A percentile compares a stretch with the other conserved stretches of the same genome.
Evolutionary conservation across 2,113 vertebrate species (phyloP).

Genomic region (Casuarius casuarius): DNA sequence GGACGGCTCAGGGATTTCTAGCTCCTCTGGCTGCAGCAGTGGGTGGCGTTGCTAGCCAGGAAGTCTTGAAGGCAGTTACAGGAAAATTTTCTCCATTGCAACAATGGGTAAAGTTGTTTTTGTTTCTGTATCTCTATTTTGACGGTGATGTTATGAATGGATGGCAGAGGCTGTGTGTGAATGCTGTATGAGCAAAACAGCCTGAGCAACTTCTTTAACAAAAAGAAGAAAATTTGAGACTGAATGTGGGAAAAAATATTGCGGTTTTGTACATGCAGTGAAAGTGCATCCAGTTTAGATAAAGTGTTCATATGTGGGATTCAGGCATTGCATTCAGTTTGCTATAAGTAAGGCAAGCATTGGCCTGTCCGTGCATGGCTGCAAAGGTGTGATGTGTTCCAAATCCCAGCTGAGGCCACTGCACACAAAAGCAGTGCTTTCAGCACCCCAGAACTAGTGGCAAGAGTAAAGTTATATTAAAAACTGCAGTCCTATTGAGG

Average conservation of each 20-base stretch:
- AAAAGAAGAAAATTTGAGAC: neutral
- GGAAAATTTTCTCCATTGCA: conserved; percentile 97
- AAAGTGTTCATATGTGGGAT: neutral
- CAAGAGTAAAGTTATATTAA: neutral
- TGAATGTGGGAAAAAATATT: neutral
- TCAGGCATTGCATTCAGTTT: neutral
- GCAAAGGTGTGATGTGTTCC: neutral
- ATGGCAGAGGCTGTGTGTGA: neutral
- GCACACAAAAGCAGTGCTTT: neutral
- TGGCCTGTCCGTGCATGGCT: neutral
- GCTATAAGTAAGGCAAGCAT: neutral
- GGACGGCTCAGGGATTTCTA: conserved; percentile 87
- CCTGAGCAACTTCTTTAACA: neutral
- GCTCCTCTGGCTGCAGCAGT: conserved; percentile 90
- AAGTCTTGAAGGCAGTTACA: conserved; percentile 95
- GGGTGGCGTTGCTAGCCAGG: conserved; percentile 94
- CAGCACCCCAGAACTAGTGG: neutral
- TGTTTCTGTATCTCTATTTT: neutral
- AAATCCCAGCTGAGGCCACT: neutral
- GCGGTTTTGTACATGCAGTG: neutral
- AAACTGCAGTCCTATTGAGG: neutral
- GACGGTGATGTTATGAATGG: neutral
- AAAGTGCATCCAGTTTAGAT: neutral
- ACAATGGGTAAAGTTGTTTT: conserved; percentile 88
- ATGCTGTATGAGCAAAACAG: neutral